Base-by-base conservation (phyloP, 1,140 invertebrate species). In the Megathymus violae region DNA sequence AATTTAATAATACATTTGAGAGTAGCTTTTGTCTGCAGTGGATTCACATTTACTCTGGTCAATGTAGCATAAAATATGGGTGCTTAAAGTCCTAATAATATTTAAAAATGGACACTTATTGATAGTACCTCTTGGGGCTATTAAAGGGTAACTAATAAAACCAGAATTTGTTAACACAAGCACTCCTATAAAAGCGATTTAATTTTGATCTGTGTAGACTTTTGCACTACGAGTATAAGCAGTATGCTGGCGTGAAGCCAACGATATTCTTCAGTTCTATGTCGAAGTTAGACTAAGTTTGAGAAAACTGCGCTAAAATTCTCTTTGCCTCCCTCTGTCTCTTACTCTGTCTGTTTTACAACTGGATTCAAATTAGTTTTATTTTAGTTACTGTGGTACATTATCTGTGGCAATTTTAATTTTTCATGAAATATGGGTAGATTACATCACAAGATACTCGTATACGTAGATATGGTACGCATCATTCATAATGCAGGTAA, bases 311-410 rank as follows among this genome's bases (percentile, higher is more conserved):
- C 34, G 34, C 34, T 36, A 36, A 36, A 36, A 36, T 36, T 36
- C 34, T 36, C 34, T 36, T 36, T 36, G 34, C n/a, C 34, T 36
- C 34, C n/a, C 34, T 36, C 27, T 31, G 3, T 31, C 27, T n/a
- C n/a, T 36, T 36, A 36, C 34, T 36, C 34, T 36, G 34, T 36
- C 34, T 36, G 34, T 36, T 36, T 36, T 36, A 36, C 34, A 36
- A 36, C 34, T 36, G 27, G 10, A 36, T 36, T 36, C 34, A 36
- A 36, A 36, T 36, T 36, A 36, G 10, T 36, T 36, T 9, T 31
- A 10, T 6, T 31, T 22, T 5, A 22, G 19, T 22, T 22, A 22
- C n/a, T 22, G 19, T 22, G 19, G 2, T 22, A 22, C 2, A 22
- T n/a, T n/a, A n/a, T n/a, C n/a, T n/a, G n/a, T n/a, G n/a, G n/a